These are phyloP conservation scores for Fulica atra DNA, from an alignment of 2,113 vertebrate genomes.

Conservation along the genomic window DNA sequence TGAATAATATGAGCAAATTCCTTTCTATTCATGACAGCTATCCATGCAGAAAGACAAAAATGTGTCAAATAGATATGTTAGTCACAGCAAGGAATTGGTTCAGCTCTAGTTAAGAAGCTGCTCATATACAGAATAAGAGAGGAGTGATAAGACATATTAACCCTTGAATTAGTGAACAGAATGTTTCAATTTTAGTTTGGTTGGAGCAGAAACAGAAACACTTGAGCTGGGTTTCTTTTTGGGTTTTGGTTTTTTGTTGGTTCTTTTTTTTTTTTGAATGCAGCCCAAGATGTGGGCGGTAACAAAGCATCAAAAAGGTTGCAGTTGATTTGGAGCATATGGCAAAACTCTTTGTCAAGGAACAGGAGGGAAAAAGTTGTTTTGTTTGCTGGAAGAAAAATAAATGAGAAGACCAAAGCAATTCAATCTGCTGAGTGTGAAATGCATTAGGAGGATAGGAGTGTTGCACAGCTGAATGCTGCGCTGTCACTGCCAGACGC, in stretches of 20 bases:
- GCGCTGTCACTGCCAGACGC: conserved; percentile 23
- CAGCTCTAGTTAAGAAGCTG: neutral
- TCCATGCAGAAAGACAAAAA: neutral
- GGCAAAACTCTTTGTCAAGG: conserved; percentile 52
- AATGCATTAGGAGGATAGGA: conserved; percentile 50
- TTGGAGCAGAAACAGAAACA: neutral
- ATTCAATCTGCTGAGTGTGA: conserved; percentile 53
- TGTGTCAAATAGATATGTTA: neutral
- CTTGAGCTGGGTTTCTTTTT: neutral
- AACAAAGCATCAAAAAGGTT: conserved; percentile 48
- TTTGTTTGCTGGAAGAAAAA: conserved; percentile 59
- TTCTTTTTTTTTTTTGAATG: neutral
- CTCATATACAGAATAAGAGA: neutral
- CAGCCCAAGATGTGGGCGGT: conserved; percentile 19
- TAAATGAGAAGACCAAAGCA: conserved; percentile 49
- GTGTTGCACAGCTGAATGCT: conserved; percentile 39
- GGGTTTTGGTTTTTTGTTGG: neutral
- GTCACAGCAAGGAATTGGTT: neutral
- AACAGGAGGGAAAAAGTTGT: neutral
- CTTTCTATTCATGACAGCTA: neutral
- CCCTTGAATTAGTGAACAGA: conserved; percentile 22
- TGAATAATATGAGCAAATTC: neutral
- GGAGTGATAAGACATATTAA: conserved; percentile 17
- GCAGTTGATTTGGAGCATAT: conserved; percentile 60
- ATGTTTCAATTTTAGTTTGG: conserved; percentile 42